Evolutionary conservation across 2,797 vertebrate species (phyloP).

Genomic region (Cryptoprocta ferox): DNA sequence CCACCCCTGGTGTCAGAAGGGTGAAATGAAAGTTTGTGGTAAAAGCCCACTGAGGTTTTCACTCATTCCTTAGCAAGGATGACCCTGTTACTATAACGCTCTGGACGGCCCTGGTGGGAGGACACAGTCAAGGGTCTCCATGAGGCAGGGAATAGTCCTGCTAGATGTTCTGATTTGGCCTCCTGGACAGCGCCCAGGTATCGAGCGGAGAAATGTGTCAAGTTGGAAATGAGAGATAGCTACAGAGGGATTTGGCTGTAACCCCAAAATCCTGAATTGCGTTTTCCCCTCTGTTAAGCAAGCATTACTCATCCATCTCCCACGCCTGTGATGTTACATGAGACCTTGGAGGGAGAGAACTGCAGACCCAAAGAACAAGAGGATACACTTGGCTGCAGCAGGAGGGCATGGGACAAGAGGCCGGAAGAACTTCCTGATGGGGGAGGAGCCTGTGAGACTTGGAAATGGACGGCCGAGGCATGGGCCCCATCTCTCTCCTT

Average conservation of each 20-base stretch:
- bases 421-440: not conserved
- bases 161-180: not conserved
- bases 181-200: not conserved
- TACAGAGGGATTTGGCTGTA: slow-evolving; percentile 32
- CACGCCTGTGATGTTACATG: not conserved
- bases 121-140: not conserved
- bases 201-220: not conserved
- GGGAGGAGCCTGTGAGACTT: not conserved
- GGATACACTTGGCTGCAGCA: not conserved
- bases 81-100: not conserved
- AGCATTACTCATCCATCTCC: slow-evolving; percentile 24
- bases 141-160: not conserved
- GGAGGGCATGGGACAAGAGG: not conserved
- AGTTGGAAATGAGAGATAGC: slow-evolving; percentile 23
- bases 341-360: not conserved
- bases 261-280: slow-evolving; percentile 41
- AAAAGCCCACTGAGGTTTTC: not conserved
- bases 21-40: not conserved
- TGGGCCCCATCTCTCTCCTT: not conserved
- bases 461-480: not conserved
- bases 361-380: not conserved
- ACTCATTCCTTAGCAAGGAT: not conserved
- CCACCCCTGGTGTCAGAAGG: no score
- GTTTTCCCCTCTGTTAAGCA: slow-evolving; percentile 58
- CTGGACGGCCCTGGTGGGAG: rapidly evolving